Conservation (phyloP, 1,140 invertebrate species). For the Bemisia tabaci region DNA sequence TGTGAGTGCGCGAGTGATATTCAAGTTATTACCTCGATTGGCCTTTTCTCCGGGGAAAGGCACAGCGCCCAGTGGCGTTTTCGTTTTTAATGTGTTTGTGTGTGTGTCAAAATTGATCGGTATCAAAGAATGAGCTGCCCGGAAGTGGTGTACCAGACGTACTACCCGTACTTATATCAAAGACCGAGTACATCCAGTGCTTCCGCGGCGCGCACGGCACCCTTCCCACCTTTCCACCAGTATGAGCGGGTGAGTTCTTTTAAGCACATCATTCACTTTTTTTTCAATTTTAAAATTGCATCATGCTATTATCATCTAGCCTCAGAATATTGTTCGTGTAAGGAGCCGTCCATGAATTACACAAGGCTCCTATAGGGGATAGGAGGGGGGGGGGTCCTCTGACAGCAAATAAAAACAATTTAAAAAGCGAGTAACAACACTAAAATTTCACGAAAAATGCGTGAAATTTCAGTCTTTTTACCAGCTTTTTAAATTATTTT, state of each 20-base stretch:
- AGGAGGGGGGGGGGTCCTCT: too few species aligned
- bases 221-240: slow-evolving; percentile 30
- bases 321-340: too few species aligned
- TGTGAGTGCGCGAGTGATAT: not conserved
- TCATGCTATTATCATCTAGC: too few species aligned
- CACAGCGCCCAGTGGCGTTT: not conserved
- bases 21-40: not conserved
- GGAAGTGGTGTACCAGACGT: slow-evolving; percentile 45
- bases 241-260: slow-evolving; percentile 39
- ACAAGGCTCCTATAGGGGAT: too few species aligned
- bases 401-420: too few species aligned
- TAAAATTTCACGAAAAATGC: too few species aligned
- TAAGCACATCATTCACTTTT: slow-evolving; percentile 1
- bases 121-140: slow-evolving; percentile 38
- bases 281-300: not conserved
- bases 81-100: not conserved
- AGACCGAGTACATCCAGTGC: slow-evolving; percentile 33
- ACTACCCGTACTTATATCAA: slow-evolving; percentile 43
- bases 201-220: slow-evolving; percentile 26
- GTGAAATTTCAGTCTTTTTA: too few species aligned
- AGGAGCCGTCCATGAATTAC: too few species aligned
- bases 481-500: too few species aligned
- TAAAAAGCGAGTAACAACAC: too few species aligned
- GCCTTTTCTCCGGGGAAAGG: not conserved
- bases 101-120: slow-evolving; percentile 5